Percentiles rank a stretch among this genome's conserved stretches.
Evolutionary conservation across 1,140 invertebrate genomes (phyloP).

Genomic region (Hycleus cichorii): DNA sequence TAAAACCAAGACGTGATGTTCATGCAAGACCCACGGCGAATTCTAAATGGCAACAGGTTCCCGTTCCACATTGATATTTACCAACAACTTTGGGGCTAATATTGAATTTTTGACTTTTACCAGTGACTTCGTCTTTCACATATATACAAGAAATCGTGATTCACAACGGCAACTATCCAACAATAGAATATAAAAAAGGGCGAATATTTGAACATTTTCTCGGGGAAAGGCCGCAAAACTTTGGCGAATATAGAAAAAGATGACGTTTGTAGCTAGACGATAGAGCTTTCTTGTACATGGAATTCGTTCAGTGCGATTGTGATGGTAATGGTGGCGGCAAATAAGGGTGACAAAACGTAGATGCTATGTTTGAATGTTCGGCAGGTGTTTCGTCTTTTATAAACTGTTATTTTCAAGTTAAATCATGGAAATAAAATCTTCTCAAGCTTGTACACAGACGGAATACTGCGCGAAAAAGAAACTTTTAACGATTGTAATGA

Average conservation of each 20-base stretch:
- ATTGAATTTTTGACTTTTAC: conserved; percentile 26
- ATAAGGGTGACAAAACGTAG: too few species aligned
- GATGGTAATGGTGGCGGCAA: too few species aligned
- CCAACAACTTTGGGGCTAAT: conserved; percentile 20
- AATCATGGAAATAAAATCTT: conserved; percentile 19
- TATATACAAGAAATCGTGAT: conserved; percentile 5
- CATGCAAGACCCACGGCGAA: conserved; percentile 28
- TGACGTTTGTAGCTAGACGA: not conserved
- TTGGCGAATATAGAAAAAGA: not conserved
- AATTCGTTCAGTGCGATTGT: not conserved
- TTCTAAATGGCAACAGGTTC: conserved; percentile 34
- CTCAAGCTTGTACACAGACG: not conserved
- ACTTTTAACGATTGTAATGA: conserved; percentile 25
- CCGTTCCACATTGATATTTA: conserved; percentile 22
- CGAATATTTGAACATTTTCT: too few species aligned
- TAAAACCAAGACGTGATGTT: conserved; percentile 34
- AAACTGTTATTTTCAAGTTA: conserved; percentile 21
- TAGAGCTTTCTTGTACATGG: not conserved
- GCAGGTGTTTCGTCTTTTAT: conserved; percentile 10
- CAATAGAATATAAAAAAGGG: not conserved
- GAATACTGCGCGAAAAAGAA: conserved; percentile 11
- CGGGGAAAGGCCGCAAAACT: not conserved
- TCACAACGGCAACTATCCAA: not conserved
- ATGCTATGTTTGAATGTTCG: not conserved
- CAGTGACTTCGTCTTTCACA: not conserved